phyloP scores from a whole-genome alignment of 2,113 vertebrate genomes.

The Saccopteryx bilineata region DNA sequence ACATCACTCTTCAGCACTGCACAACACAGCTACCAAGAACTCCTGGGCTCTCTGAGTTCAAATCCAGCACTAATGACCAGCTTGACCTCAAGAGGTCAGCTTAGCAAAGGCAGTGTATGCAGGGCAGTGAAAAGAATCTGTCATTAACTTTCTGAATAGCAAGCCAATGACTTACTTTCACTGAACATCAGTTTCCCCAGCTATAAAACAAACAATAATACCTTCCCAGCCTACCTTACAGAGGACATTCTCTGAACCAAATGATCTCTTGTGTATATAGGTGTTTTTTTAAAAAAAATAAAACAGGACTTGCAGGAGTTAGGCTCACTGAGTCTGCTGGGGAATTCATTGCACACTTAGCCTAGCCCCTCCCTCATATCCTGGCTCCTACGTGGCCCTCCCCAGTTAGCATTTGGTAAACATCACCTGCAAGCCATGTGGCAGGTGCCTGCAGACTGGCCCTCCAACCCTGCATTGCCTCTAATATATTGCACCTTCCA shows the following conservation, averaged over 20 bases:
- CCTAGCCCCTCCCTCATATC: not conserved
- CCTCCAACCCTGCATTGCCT: not conserved
- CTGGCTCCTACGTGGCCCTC: not conserved
- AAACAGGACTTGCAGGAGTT: not conserved
- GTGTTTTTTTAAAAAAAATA: constrained; percentile 29
- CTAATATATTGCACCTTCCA: not conserved
- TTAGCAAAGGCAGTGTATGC: not conserved
- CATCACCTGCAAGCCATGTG: not conserved
- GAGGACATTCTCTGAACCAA: not conserved
- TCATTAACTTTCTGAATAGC: not conserved
- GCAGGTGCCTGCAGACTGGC: not conserved
- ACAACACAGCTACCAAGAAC: not conserved
- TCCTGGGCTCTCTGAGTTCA: not conserved
- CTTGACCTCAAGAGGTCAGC: not conserved
- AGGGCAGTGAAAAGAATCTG: not conserved
- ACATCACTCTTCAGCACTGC: not conserved
- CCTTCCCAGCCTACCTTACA: not conserved
- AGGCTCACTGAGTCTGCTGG: not conserved
- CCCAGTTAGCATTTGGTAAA: not conserved
- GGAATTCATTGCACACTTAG: not conserved
- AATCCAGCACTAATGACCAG: constrained; percentile 11
- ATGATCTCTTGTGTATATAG: not conserved
- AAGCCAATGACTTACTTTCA: not conserved
- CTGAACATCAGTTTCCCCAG: constrained; percentile 1
- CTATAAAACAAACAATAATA: not conserved